These are phyloP conservation scores for Mustelus asterias DNA, from an alignment of 2,113 vertebrate genomes.

Conservation along the genomic window DNA sequence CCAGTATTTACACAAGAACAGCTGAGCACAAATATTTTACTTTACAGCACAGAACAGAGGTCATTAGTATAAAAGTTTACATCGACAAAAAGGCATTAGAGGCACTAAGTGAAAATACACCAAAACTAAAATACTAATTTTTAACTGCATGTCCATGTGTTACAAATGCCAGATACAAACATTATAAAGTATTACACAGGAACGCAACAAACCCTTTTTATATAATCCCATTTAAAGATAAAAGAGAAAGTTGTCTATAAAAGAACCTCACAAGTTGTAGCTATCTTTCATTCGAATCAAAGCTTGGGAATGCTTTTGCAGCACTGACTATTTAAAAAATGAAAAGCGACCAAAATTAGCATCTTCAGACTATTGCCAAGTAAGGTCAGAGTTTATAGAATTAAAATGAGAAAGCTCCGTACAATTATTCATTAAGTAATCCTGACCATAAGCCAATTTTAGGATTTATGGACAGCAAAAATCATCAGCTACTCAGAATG, in stretches of 20 bases:
- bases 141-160: background rate
- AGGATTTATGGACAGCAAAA: background rate
- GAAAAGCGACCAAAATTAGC: constrained; percentile 7
- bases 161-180: background rate
- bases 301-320: background rate
- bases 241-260: background rate
- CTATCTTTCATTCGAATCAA: background rate
- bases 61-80: constrained; percentile 23
- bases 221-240: background rate
- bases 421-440: background rate
- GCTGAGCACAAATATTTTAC: constrained; percentile 1
- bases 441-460: background rate
- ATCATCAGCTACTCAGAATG: background rate
- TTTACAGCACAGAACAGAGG: background rate
- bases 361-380: background rate
- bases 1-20: constrained; percentile 5
- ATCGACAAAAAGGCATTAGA: background rate
- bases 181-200: constrained; percentile 6
- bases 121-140: background rate
- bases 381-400: background rate
- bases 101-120: background rate
- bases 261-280: background rate
- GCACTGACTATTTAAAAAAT: constrained; percentile 31
- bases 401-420: background rate
- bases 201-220: background rate